A percentile compares a stretch with the other conserved stretches of the same genome.
Evolutionary conservation across 1,140 invertebrate genomes (phyloP).

Genomic region (Danaus melanippus): DNA sequence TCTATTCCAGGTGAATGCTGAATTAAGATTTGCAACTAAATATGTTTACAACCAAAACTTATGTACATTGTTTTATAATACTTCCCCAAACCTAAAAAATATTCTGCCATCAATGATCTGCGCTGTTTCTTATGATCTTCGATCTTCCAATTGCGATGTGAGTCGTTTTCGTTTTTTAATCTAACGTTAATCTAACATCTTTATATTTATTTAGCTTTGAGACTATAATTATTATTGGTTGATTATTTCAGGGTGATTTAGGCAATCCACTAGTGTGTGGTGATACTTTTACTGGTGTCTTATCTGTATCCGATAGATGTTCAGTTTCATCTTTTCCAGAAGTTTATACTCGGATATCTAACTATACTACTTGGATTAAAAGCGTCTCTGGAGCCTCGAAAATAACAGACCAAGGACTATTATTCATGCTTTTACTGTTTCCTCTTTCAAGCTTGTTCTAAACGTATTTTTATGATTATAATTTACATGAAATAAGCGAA

Average conservation of each 20-base stretch:
- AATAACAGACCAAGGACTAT: too few species aligned
- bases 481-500: too few species aligned
- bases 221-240: background rate
- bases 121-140: constrained; percentile 15
- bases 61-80: constrained; percentile 15
- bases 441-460: too few species aligned
- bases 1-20: constrained; percentile 7
- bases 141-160: constrained; percentile 18
- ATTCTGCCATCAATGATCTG: constrained; percentile 21
- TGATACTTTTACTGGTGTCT: constrained; percentile 30
- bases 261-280: constrained; percentile 35
- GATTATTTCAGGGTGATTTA: constrained; percentile 32
- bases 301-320: constrained; percentile 26
- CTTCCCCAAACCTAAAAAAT: constrained; percentile 3
- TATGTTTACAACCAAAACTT: constrained; percentile 20
- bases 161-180: constrained; percentile 6
- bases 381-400: constrained; percentile 10
- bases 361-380: constrained; percentile 38
- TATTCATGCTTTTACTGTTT: too few species aligned
- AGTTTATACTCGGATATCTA: constrained; percentile 37
- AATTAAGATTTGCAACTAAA: constrained; percentile 15
- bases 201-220: too few species aligned
- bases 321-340: constrained; percentile 26
- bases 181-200: background rate
- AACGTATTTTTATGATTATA: too few species aligned